These are phyloP conservation scores for Sclerodermus sp. DNA, from an alignment of 2,888 invertebrate genomes.

Conservation along the genomic window DNA sequence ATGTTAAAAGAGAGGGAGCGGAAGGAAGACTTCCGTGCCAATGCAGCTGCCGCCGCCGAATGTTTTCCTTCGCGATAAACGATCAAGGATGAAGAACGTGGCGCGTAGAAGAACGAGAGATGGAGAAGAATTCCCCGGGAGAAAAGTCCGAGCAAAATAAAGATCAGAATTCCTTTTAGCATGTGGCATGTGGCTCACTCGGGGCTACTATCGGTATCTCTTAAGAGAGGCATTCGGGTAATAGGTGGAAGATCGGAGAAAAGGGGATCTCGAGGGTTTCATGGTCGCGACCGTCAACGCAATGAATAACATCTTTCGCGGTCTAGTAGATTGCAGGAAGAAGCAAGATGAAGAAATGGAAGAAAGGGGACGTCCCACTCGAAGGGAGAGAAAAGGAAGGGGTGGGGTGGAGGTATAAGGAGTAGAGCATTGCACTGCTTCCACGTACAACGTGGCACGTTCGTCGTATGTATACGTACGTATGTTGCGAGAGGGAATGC, in stretches of 20 bases:
- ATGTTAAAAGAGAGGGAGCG: too few species aligned
- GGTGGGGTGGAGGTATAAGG: conserved; percentile 16
- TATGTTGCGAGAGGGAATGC: conserved; percentile 7
- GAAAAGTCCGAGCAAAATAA: too few species aligned
- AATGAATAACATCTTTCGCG: conserved; percentile 22
- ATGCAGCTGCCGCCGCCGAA: too few species aligned
- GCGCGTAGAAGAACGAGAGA: too few species aligned
- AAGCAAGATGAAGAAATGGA: conserved; percentile 6
- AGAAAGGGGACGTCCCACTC: conserved; percentile 5
- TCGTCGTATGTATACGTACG: not conserved
- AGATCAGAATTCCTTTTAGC: too few species aligned
- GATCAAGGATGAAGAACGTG: too few species aligned
- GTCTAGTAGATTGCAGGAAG: conserved; percentile 4
- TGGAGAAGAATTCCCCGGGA: too few species aligned
- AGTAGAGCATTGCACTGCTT: conserved; percentile 26
- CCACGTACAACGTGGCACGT: not conserved
- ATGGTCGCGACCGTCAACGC: conserved; percentile 14
- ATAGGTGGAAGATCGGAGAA: conserved; percentile 9
- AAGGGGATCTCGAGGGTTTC: conserved; percentile 10
- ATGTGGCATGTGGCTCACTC: too few species aligned
- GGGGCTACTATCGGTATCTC: not conserved
- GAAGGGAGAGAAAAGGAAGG: conserved; percentile 14
- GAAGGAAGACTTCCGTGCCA: too few species aligned
- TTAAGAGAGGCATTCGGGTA: not conserved
- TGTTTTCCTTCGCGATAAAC: too few species aligned